Conservation (phyloP, 2,888 invertebrate species). For the Pemphredon lugubris region DNA sequence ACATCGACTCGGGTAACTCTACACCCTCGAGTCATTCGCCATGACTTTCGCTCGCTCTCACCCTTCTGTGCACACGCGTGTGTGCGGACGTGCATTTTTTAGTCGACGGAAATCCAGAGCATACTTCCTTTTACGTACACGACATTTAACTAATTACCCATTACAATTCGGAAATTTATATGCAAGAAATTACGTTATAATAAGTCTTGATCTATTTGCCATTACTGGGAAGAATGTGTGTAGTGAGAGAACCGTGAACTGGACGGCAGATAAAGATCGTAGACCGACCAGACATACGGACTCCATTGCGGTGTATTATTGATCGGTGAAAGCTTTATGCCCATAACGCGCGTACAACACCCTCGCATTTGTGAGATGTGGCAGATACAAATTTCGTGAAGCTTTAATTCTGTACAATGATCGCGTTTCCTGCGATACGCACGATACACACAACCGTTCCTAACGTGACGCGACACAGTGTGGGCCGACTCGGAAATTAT, state of each 20-base stretch:
- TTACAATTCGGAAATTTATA: no score
- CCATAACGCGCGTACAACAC: slow-evolving; percentile 68
- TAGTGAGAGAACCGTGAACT: no score
- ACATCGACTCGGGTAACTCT: slow-evolving; percentile 34
- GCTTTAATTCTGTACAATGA: slow-evolving; percentile 29
- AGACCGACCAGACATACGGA: no score
- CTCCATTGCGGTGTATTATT: slow-evolving; percentile 74
- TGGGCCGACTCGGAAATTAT: slow-evolving; percentile 22
- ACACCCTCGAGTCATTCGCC: slow-evolving; percentile 65
- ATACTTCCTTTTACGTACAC: no score
- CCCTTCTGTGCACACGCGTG: no score
- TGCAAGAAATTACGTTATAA: no score
- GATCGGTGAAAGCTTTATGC: slow-evolving; percentile 71
- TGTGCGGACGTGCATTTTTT: slow-evolving; percentile 31
- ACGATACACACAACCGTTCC: slow-evolving; percentile 31
- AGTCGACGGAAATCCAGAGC: no score
- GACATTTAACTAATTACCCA: background rate
- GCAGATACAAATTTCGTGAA: slow-evolving; percentile 50
- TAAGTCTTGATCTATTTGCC: no score
- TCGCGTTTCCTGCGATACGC: slow-evolving; percentile 46
- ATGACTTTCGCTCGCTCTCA: slow-evolving; percentile 32
- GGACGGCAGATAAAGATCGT: no score
- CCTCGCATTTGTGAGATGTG: slow-evolving; percentile 46
- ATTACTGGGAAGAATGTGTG: no score
- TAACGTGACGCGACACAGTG: no score